Evolutionary conservation across 2,797 vertebrate species (phyloP).

Genomic region (Falco concolor): DNA sequence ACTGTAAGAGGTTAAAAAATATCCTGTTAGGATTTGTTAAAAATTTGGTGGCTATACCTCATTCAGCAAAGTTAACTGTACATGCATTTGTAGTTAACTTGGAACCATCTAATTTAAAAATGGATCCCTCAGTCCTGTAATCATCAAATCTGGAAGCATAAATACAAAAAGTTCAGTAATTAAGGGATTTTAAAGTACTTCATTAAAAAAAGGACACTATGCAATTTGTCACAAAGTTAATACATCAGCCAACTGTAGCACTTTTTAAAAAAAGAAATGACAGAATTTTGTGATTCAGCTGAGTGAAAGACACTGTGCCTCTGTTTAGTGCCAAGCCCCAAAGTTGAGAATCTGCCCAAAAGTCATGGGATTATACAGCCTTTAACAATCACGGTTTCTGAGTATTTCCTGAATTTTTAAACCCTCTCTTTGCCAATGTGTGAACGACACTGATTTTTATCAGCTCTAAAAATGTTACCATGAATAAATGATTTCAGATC

Average conservation of each 20-base stretch:
- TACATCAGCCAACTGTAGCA: not conserved
- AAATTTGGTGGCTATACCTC: not conserved
- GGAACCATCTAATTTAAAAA: not conserved
- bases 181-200: not conserved
- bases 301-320: not conserved
- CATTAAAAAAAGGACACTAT: not conserved
- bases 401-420: not conserved
- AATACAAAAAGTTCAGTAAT: not conserved
- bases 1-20: not conserved
- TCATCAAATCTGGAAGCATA: not conserved
- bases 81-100: not conserved
- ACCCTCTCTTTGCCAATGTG: not conserved
- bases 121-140: not conserved
- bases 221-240: not conserved
- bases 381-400: not conserved
- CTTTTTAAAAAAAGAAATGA: not conserved
- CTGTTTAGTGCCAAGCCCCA: not conserved
- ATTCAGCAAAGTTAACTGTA: not conserved
- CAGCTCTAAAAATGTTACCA: not conserved
- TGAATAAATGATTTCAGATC: not conserved
- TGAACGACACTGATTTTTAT: not conserved
- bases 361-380: not conserved
- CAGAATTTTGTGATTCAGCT: not conserved
- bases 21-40: not conserved
- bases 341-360: not conserved